Conservation (phyloP, 2,113 vertebrate genomes). For the Nothocercus nigrocapillus region DNA sequence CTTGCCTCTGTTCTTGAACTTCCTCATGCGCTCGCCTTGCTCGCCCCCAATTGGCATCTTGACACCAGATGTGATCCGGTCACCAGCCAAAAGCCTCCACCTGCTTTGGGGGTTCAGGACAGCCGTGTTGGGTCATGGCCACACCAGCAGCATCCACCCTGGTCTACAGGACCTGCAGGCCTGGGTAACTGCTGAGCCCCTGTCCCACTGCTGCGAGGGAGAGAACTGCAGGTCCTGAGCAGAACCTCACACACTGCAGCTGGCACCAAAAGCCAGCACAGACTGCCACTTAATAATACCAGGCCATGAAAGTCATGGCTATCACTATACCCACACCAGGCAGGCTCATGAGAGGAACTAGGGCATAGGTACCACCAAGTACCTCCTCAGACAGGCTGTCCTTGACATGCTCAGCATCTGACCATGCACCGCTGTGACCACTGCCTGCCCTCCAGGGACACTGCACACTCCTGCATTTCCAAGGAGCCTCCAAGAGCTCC, state of each 20-base stretch:
- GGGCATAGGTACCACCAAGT: neutral
- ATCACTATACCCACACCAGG: neutral
- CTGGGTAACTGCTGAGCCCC: neutral
- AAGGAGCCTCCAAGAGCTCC: neutral
- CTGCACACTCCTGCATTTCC: neutral
- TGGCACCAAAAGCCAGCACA: neutral
- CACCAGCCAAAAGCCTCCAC: neutral
- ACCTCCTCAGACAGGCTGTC: neutral
- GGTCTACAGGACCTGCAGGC: neutral
- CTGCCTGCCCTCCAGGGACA: neutral
- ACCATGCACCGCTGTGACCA: neutral
- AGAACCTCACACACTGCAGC: neutral
- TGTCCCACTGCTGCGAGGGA: too few species aligned
- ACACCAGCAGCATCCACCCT: neutral
- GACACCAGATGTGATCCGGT: neutral
- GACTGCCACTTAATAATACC: neutral
- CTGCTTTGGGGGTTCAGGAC: neutral
- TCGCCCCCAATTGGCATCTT: conserved; percentile 76
- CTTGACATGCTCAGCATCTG: neutral
- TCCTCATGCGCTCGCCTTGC: conserved; percentile 67
- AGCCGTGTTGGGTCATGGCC: neutral
- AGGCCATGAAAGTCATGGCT: neutral
- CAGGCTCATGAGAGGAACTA: neutral
- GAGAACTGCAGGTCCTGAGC: neutral
- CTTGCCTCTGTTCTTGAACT: conserved; percentile 92